phyloP scores from a whole-genome alignment of 1,140 invertebrate species.

The Bombus fervidus region DNA sequence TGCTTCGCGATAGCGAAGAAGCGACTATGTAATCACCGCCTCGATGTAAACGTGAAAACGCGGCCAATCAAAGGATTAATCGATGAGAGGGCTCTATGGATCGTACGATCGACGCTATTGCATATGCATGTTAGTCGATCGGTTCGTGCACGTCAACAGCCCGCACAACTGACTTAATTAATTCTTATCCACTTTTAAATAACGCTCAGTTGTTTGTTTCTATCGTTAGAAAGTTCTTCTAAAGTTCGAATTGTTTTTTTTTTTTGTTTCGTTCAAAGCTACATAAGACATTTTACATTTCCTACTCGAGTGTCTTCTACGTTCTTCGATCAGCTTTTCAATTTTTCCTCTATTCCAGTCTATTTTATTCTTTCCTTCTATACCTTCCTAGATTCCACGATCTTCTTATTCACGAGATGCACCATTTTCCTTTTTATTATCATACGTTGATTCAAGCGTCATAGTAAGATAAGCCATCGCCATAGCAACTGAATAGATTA shows the following conservation, averaged over 20 bases:
- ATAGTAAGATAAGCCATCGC: neutral
- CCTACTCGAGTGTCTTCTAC: no score
- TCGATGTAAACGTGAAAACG: neutral
- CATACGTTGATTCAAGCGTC: no score
- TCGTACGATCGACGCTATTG: neutral
- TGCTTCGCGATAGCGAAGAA: neutral
- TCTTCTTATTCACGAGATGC: neutral
- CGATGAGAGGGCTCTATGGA: neutral
- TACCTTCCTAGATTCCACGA: neutral
- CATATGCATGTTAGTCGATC: neutral
- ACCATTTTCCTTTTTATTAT: neutral
- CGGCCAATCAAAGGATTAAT: neutral
- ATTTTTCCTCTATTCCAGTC: no score
- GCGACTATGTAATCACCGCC: no score
- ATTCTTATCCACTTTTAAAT: no score
- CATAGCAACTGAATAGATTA: slow-evolving; percentile 44
- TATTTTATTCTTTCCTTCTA: neutral
- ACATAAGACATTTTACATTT: no score
- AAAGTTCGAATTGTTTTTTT: no score
- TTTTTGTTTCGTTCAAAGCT: no score
- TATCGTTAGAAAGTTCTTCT: no score
- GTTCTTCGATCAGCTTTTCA: no score
- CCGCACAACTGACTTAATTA: no score
- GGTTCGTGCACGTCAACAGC: neutral
- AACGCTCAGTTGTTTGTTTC: no score